Conservation (phyloP, 1,140 invertebrate species). For the Cydia splendana region DNA sequence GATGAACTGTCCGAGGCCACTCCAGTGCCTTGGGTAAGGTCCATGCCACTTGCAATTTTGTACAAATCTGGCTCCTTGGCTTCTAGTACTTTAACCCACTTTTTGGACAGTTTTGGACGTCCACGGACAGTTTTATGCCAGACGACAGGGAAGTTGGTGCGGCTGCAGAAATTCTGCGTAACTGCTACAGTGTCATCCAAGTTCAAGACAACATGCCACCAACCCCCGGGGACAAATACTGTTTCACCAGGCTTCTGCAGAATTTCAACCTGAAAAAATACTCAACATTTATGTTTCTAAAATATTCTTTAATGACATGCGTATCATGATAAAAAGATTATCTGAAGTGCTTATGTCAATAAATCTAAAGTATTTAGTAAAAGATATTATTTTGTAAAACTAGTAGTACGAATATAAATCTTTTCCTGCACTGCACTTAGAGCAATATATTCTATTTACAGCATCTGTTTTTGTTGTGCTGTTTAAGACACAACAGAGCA, state of each 20-base stretch:
- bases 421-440: too few relatives aligned
- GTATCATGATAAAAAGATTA: neutral
- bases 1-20: constrained; percentile 97
- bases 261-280: constrained; percentile 89
- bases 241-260: constrained; percentile 98
- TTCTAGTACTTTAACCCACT: constrained; percentile 88
- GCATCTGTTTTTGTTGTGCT: too few relatives aligned
- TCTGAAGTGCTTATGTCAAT: neutral
- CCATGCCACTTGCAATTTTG: constrained; percentile 90
- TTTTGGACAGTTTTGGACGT: constrained; percentile 95
- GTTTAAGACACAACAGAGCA: neutral
- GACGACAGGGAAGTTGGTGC: constrained; percentile 97
- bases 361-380: too few relatives aligned
- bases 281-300: neutral
- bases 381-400: too few relatives aligned
- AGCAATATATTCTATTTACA: too few relatives aligned
- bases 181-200: constrained; percentile 97
- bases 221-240: constrained; percentile 98
- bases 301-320: too few relatives aligned
- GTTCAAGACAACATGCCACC: constrained; percentile 99
- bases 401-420: too few relatives aligned
- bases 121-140: constrained; percentile 99
- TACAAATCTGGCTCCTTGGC: constrained; percentile 91
- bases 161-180: constrained; percentile 98
- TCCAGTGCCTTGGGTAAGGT: constrained; percentile 92